Evolutionary conservation across 2,113 vertebrate species (phyloP), one percentile per base, ranked within the genome.

Genomic region (Tamias sibiricus): DNA sequence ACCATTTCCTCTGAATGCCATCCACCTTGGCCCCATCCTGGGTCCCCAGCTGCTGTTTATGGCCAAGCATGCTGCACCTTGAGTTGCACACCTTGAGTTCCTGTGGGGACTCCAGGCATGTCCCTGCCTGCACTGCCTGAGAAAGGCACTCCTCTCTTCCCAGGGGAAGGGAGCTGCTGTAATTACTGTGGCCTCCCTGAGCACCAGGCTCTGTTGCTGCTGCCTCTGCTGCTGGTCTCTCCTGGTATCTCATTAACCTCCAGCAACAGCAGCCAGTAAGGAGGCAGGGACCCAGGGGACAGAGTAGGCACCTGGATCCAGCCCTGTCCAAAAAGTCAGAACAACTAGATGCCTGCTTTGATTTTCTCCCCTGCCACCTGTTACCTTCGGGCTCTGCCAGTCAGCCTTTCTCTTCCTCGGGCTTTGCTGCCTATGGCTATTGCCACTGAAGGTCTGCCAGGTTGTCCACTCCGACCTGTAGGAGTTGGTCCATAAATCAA

Each of bases 341-440:
- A 79, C 30, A 7, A 49, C 37, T 85, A 66, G 52, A 47, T 44
- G 42, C 68, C 40, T 52, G 79, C 91, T 74, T 91, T 37, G n/a
- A 81, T 62, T 66, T 80, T 76, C 76, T 69, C 57, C 47, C 37
- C 54, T 40, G 84, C 35, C 68, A 44, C 59, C 83, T 40, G 98
- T 98, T 97, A 99, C 99, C 99, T 99, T 96, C 99, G 99, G 95
- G 99, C 99, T 98, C 99, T 99, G 94, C 99, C 99, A 0, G 99
- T 99, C 98, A 99, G 98, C 77, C 99, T 99, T 95, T 99, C 99
- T 98, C 99, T 99, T 81, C 99, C 99, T 98, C 98, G 99, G 85
- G 99, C 99, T 98, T 99, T 99, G 95, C 99, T 99, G 98, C 99
- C 98, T 96, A 98, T 98, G 92, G 98, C 98, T 1, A 97, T 98